phyloP scores from a whole-genome alignment of 2,797 vertebrate species.

The Cossypha dichroa region DNA sequence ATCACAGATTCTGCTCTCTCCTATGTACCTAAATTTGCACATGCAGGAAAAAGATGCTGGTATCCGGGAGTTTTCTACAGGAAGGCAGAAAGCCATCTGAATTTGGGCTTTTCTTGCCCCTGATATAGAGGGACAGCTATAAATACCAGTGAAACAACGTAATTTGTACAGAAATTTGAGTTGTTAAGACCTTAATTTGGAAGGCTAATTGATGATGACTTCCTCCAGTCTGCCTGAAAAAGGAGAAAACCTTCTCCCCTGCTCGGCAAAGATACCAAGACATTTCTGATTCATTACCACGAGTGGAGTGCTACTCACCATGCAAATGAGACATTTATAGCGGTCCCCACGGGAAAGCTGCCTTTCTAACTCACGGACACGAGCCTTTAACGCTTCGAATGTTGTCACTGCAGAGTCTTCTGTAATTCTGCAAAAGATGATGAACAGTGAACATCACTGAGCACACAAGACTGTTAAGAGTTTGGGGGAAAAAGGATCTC shows the following conservation, averaged over 20 bases:
- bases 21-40: not conserved
- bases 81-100: not conserved
- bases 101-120: not conserved
- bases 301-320: constrained; percentile 84
- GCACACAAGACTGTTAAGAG: not conserved
- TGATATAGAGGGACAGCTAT: not conserved
- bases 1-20: not conserved
- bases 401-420: constrained; percentile 98
- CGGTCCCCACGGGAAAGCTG: constrained; percentile 97
- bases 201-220: not conserved
- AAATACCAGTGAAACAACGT: not conserved
- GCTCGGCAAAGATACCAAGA: constrained; percentile 13
- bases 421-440: constrained; percentile 86
- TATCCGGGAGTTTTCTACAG: not conserved
- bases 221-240: not conserved
- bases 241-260: not conserved
- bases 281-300: constrained; percentile 68
- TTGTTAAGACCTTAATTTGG: not conserved
- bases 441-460: constrained; percentile 30
- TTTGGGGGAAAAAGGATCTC: not conserved
- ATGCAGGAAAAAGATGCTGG: not conserved
- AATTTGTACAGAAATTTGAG: not conserved
- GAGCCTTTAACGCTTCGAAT: constrained; percentile 98
- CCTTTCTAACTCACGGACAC: constrained; percentile 97
- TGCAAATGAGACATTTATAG: constrained; percentile 99